Base-by-base conservation (phyloP, 2,888 invertebrate species). In the Drosophila helvetica region DNA sequence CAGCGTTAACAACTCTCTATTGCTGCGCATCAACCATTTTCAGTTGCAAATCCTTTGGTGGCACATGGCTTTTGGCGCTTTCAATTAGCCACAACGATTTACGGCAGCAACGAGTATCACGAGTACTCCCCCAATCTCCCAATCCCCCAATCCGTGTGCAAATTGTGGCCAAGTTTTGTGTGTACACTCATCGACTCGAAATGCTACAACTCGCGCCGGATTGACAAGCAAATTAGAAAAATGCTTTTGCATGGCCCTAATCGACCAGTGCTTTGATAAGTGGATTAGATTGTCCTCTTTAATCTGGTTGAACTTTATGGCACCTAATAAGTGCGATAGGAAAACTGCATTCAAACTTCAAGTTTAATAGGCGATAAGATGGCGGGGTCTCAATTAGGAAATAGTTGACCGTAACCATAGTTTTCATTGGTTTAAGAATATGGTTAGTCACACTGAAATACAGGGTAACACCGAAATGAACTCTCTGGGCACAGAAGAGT, bases 381-480 rank as follows among this genome's bases (percentile, higher is more conserved):
- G 54, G 63, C 27, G 27, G 15, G 38, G 51, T 17, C 56, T 46
- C 66, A 67, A 67, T 50, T 17, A 19, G 56, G 15, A 64, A 67
- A 56, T 57, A 67, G 64, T 67, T 67, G 66, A 67, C 64, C 66
- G 45, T 10, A 22, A 18, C 55, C 17, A 56, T 38, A 27, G 51
- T 38, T 45, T 64, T 33, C 5, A 15, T 33, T 15, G 5, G 33
- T 15, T 5, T 33, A 5, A 12, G 15, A 33, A 7, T 38, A n/a
- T 4, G 5, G 12, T 33, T 3, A 12, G 12, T 10, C 2, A 2
- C 10, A 30, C 30, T 1, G 3, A 27, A 27, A 27, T 7, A 30
- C 30, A 27, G 30, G 2, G 12, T 12, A 12, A 33, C 4, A 12
- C 4, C 33, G 5, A 4, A 33, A 15, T 1, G 12, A 15, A 30